Percentiles rank a stretch among this genome's conserved stretches.
Evolutionary conservation across 1,140 invertebrate species (phyloP).

Genomic region (Penaeus japonicus): DNA sequence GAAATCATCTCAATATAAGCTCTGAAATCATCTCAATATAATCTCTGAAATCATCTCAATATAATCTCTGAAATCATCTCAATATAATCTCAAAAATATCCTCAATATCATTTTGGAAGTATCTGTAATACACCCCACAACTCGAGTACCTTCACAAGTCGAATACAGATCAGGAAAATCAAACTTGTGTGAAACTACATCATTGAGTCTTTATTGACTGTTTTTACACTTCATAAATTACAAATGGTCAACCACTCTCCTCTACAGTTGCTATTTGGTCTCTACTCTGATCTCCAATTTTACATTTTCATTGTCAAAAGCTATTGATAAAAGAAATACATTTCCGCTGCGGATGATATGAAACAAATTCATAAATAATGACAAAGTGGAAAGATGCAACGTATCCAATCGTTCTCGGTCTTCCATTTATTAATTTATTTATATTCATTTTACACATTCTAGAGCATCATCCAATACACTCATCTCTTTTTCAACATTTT

Average conservation of each 20-base stretch:
- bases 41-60: too few species aligned
- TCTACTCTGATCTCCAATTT: constrained; percentile 14
- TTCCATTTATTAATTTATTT: neutral
- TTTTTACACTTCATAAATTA: constrained; percentile 54
- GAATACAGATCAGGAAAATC: too few species aligned
- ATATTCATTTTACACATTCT: neutral
- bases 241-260: constrained; percentile 28
- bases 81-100: too few species aligned
- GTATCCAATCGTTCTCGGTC: neutral
- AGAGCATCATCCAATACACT: too few species aligned
- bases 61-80: too few species aligned
- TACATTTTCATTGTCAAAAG: constrained; percentile 37
- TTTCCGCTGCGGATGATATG: neutral
- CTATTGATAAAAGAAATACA: neutral
- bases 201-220: constrained; percentile 40
- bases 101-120: too few species aligned
- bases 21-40: too few species aligned
- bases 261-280: constrained; percentile 21
- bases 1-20: too few species aligned
- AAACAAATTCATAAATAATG: neutral
- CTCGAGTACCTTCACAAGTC: too few species aligned
- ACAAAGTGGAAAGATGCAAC: neutral
- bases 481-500: too few species aligned
- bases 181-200: too few species aligned
- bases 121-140: too few species aligned